phyloP scores from a whole-genome alignment of 2,797 vertebrate species.

The Hoplostethus mediterraneus region DNA sequence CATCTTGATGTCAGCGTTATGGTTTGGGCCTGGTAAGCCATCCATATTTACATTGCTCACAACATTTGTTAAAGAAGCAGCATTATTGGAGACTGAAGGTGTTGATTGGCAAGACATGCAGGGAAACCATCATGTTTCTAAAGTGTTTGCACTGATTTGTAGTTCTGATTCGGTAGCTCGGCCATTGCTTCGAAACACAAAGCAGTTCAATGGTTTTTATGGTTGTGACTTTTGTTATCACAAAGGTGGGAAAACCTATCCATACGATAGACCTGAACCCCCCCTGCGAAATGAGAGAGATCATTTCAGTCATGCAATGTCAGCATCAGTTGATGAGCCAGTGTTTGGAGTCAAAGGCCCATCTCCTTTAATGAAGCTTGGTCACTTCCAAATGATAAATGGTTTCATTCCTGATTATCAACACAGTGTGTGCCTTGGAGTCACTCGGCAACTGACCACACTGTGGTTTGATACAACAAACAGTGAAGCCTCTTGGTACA shows the following conservation, averaged over 20 bases:
- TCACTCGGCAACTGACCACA: conserved; percentile 21
- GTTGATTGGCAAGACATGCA: conserved; percentile 18
- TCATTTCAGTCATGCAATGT: conserved; percentile 38
- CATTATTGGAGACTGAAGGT: conserved; percentile 18
- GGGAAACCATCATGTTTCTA: not conserved
- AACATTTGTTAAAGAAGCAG: conserved; percentile 33
- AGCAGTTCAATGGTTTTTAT: conserved; percentile 49
- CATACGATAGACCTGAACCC: conserved; percentile 24
- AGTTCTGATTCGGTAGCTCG: conserved; percentile 39
- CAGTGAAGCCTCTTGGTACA: conserved; percentile 29
- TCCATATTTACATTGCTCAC: conserved; percentile 38
- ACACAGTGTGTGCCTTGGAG: conserved; percentile 49
- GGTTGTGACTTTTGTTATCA: conserved; percentile 43
- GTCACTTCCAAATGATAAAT: conserved; percentile 41
- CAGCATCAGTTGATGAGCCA: conserved; percentile 20
- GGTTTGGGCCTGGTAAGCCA: conserved; percentile 46
- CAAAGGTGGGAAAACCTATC: conserved; percentile 28
- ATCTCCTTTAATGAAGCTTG: conserved; percentile 37
- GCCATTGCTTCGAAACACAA: conserved; percentile 39
- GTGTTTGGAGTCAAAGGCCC: conserved; percentile 29
- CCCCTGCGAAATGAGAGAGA: conserved; percentile 23
- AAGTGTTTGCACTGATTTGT: conserved; percentile 21
- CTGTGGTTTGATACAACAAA: conserved; percentile 38
- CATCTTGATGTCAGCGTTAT: conserved; percentile 36
- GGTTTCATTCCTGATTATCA: conserved; percentile 49